Evolutionary conservation across 2,113 vertebrate species (phyloP).

Genomic region (Mesitornis unicolor): DNA sequence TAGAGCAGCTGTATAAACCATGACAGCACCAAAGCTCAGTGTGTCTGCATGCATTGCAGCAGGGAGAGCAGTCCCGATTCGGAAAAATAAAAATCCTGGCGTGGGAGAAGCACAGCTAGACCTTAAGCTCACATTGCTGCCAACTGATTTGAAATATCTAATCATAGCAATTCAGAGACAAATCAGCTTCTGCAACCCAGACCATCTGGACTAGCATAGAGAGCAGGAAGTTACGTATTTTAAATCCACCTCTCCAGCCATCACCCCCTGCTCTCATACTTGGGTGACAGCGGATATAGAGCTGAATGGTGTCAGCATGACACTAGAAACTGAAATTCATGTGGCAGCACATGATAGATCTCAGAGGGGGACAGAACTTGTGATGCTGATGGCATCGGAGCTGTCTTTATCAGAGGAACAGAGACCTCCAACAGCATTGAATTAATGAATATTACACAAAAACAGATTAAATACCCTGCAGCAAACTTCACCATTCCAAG

Average conservation of each 20-base stretch:
- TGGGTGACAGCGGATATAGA: neutral
- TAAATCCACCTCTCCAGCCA: neutral
- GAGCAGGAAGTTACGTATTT: neutral
- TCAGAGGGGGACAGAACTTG: neutral
- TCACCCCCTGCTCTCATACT: neutral
- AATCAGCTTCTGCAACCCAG: neutral
- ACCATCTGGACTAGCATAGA: neutral
- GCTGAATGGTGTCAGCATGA: neutral
- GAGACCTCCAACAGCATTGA: neutral
- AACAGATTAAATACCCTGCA: neutral
- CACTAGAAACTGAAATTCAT: neutral
- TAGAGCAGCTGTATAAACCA: no score
- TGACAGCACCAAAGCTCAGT: neutral
- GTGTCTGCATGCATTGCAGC: neutral
- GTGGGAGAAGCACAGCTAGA: neutral
- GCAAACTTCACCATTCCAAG: neutral
- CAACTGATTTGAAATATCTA: neutral
- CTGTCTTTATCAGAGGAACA: neutral
- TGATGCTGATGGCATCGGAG: neutral
- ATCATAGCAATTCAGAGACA: neutral
- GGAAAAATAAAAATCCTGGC: neutral
- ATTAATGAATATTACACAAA: neutral
- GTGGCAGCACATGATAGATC: neutral
- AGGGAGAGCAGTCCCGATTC: neutral
- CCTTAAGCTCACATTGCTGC: neutral